These are phyloP conservation scores for Leptinotarsa rubiginosa DNA, from an alignment of 2,888 invertebrate species.

Conservation along the genomic window DNA sequence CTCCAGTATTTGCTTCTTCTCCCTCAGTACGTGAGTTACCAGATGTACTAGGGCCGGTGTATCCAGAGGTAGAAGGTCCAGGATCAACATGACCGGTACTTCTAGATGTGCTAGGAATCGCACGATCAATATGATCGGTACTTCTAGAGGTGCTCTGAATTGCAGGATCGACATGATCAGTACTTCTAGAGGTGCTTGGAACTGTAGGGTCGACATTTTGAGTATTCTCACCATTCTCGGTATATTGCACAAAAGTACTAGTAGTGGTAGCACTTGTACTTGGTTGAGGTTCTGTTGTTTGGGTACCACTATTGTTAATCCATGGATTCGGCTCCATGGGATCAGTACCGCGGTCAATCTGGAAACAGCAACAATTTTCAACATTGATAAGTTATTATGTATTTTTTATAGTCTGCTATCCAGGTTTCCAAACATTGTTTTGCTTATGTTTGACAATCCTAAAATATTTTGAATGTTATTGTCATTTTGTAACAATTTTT, in stretches of 20 bases:
- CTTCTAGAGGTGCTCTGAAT: too few species aligned
- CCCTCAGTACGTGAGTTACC: slow-evolving; percentile 5
- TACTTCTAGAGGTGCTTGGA: not conserved
- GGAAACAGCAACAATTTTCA: slow-evolving; percentile 39
- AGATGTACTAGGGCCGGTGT: slow-evolving; percentile 29
- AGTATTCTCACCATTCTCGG: slow-evolving; percentile 7
- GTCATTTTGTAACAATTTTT: too few species aligned
- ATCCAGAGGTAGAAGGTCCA: slow-evolving; percentile 19
- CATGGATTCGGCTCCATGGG: slow-evolving; percentile 74
- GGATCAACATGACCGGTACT: not conserved
- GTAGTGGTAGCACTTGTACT: slow-evolving; percentile 31
- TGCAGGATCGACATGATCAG: too few species aligned
- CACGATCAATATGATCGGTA: too few species aligned
- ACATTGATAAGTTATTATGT: too few species aligned
- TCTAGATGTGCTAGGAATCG: too few species aligned
- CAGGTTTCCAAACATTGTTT: too few species aligned
- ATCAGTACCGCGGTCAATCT: slow-evolving; percentile 79
- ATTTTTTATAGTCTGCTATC: too few species aligned
- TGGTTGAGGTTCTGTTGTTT: slow-evolving; percentile 62
- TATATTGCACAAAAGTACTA: slow-evolving; percentile 8
- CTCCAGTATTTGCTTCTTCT: not conserved
- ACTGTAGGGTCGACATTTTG: not conserved
- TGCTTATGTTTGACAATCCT: too few species aligned
- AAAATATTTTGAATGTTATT: too few species aligned
- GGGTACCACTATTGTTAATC: slow-evolving; percentile 59